Evolutionary conservation across 2,113 vertebrate species (phyloP).

Genomic region (Nycticebus coucang): DNA sequence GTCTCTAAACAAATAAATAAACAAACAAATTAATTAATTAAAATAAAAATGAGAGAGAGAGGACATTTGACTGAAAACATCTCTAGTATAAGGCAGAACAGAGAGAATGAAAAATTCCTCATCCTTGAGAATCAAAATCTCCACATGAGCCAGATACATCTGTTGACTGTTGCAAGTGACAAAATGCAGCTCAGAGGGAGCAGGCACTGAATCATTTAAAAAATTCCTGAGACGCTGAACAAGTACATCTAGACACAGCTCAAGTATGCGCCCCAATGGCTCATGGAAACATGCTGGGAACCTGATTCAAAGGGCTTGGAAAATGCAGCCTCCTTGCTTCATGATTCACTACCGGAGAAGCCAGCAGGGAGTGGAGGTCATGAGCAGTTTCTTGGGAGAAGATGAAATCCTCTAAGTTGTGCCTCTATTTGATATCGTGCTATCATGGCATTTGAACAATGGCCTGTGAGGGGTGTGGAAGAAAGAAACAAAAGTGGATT

Average conservation of each 20-base stretch:
- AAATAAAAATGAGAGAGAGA: too few relatives aligned
- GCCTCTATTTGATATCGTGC: neutral
- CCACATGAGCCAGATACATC: slow-evolving; percentile 65
- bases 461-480: fast-evolving
- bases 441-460: neutral
- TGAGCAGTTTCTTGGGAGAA: neutral
- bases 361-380: neutral
- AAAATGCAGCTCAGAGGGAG: slow-evolving; percentile 68
- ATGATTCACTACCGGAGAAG: slow-evolving; percentile 23
- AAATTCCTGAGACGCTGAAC: slow-evolving; percentile 77
- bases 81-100: neutral
- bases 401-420: neutral
- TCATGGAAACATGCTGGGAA: slow-evolving; percentile 65
- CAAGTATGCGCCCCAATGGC: slow-evolving; percentile 55
- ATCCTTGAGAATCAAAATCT: slow-evolving; percentile 64
- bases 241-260: slow-evolving; percentile 73
- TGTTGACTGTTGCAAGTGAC: slow-evolving; percentile 75
- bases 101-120: slow-evolving; percentile 70
- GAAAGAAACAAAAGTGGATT: neutral
- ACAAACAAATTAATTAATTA: too few relatives aligned
- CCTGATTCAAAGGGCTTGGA: neutral
- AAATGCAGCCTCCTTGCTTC: neutral
- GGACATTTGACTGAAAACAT: neutral
- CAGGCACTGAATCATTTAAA: slow-evolving; percentile 74
- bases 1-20: too few relatives aligned